Evolutionary conservation across 2,113 vertebrate genomes (phyloP).

Genomic region (Archilochus colubris): DNA sequence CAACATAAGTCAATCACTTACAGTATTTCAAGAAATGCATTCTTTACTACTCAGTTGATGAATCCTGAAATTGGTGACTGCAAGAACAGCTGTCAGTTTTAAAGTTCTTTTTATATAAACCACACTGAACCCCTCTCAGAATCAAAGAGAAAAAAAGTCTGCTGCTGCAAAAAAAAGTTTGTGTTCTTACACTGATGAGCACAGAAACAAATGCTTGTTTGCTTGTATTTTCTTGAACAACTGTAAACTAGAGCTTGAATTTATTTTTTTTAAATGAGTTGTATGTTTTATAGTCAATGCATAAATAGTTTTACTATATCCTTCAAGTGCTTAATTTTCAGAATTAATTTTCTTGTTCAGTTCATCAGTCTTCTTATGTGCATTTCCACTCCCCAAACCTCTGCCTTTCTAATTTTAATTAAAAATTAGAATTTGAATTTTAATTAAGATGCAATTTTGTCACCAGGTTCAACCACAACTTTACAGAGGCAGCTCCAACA

Average conservation of each 20-base stretch:
- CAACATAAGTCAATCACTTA: neutral
- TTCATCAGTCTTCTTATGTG: neutral
- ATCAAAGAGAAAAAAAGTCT: neutral
- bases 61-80: neutral
- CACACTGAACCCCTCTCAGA: neutral
- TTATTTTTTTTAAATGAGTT: neutral
- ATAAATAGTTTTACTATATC: neutral
- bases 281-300: neutral
- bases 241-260: neutral
- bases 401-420: neutral
- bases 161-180: neutral
- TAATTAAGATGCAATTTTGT: neutral
- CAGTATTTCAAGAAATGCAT: neutral
- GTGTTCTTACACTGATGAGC: neutral
- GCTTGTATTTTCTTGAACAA: neutral
- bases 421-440: neutral
- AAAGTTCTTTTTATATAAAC: neutral
- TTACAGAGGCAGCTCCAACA: neutral
- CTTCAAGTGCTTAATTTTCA: neutral
- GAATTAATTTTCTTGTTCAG: neutral
- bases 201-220: neutral
- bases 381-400: fast-evolving
- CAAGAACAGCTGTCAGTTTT: conserved; percentile 23
- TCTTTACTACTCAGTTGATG: neutral
- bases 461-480: neutral